Base-by-base conservation (phyloP, 1,140 invertebrate species). In the Eriosoma lanigerum region DNA sequence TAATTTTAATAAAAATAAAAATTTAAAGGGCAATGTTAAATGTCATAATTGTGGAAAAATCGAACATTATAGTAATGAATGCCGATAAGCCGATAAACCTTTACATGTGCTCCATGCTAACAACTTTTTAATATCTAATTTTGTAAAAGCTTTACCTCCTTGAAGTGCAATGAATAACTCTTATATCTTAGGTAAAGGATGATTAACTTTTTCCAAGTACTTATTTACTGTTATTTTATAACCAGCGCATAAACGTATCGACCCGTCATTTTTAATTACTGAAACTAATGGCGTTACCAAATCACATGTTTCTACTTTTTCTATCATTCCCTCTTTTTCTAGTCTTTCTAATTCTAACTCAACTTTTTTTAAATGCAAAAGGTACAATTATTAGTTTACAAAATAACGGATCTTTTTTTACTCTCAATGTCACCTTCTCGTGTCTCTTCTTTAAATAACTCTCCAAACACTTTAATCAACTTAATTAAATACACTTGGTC, bases 281-380 rank as follows among this genome's bases (percentile, higher is more conserved):
- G 64, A 32, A 12, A 81, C 81, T 10, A 81, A n/a, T 5, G 81
- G 66, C 12, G 50, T 56, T 0, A 21, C 52, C 52, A 50, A 81
- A 3, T 81, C 29, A 19, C 46, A 44, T 5, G 15, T 26, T 6
- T 68, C 52, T 1, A 70, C 52, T 5, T 32, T n/a, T 0, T 21
- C 32, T 38, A 70, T 58, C 0, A 72, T 44, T 17, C 68, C 64
- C 9, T 54, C 56, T 1, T 48, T 8, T 17, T 68, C 66, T 32
- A 81, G 10, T 13, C 29, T 38, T 58, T 58, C 50, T 29, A 81
- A 54, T 24, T 70, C 81, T n/a, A 15, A 1, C 5, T 66, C 32
- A 19, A 81, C 81, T 6, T 50, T 56, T 19, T n/a, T 44, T 38
- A 29, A 81, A 72, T 15, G 81, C 60, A 58, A 54, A 81, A 12